Conservation (phyloP, 2,113 vertebrate species). For the Thinocorus orbignyianus region DNA sequence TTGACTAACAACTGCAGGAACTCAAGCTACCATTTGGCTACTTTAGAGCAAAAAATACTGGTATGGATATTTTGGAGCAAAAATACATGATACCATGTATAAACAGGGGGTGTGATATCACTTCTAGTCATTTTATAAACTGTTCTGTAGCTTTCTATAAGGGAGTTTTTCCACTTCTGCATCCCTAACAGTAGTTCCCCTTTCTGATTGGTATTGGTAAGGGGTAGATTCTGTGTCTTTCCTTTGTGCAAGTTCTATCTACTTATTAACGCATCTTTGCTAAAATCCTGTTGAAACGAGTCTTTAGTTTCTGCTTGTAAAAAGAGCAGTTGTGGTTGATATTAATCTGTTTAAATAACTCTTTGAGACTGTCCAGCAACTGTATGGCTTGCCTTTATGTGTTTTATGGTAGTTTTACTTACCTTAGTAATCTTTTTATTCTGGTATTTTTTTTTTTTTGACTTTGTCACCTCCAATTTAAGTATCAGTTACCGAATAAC, state of each 20-base stretch:
- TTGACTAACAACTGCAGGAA: not conserved
- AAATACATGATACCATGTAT: not conserved
- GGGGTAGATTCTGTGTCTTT: not conserved
- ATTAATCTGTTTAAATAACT: not conserved
- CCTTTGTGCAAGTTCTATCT: not conserved
- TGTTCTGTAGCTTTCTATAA: not conserved
- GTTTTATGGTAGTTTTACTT: not conserved
- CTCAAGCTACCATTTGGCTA: not conserved
- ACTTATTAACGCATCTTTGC: not conserved
- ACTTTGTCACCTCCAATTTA: not conserved
- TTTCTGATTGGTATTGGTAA: not conserved
- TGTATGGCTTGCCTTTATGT: not conserved
- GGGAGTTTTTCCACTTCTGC: not conserved
- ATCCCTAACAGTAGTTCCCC: not conserved
- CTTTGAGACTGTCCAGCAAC: not conserved
- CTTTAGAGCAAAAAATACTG: not conserved
- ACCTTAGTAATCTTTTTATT: not conserved
- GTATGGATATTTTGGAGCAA: constrained; percentile 55
- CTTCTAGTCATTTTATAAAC: not conserved
- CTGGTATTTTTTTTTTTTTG: not conserved
- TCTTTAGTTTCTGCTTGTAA: not conserved
- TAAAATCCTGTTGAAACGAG: not conserved
- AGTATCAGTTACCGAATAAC: not conserved
- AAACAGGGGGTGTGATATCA: not conserved
- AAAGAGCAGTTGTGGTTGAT: not conserved